Percentiles rank a stretch among this genome's conserved stretches.
These are phyloP conservation scores for Muscina levida DNA, from an alignment of 2,888 invertebrate species.

Conservation along the genomic window DNA sequence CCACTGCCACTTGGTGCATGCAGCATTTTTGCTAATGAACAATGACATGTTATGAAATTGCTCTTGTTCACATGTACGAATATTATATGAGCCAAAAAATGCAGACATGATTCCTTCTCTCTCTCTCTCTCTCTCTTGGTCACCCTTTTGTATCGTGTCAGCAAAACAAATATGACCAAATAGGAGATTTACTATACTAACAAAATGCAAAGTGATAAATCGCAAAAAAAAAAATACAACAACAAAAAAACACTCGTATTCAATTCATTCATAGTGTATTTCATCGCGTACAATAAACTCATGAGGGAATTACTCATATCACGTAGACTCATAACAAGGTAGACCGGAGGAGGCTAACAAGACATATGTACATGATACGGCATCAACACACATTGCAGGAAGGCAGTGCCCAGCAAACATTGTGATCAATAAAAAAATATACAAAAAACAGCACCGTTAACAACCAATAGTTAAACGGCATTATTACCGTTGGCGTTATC, in stretches of 20 bases:
- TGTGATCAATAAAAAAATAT: too few relatives aligned
- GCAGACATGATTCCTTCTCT: constrained; percentile 20
- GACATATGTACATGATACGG: not conserved
- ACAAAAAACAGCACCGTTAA: too few relatives aligned
- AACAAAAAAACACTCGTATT: too few relatives aligned
- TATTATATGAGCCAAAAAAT: not conserved
- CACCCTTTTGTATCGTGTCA: constrained; percentile 50
- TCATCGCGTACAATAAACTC: constrained; percentile 37
- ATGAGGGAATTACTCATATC: constrained; percentile 62
- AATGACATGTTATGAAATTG: constrained; percentile 43
- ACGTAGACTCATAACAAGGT: constrained; percentile 7
- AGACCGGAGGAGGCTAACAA: constrained; percentile 7
- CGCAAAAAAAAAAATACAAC: not conserved
- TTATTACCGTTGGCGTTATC: too few relatives aligned
- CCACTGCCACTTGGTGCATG: constrained; percentile 4
- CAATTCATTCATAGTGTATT: not conserved
- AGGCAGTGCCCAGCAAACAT: constrained; percentile 9
- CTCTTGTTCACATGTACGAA: constrained; percentile 1
- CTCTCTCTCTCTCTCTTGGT: too few relatives aligned
- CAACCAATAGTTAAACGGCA: too few relatives aligned
- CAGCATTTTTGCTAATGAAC: constrained; percentile 54
- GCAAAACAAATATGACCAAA: constrained; percentile 48
- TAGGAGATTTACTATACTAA: constrained; percentile 10
- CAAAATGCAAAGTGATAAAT: constrained; percentile 8
- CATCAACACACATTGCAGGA: not conserved